Conservation (phyloP, 92 coral and sea anemone genomes). For the Zoanthus sansibaricus region DNA sequence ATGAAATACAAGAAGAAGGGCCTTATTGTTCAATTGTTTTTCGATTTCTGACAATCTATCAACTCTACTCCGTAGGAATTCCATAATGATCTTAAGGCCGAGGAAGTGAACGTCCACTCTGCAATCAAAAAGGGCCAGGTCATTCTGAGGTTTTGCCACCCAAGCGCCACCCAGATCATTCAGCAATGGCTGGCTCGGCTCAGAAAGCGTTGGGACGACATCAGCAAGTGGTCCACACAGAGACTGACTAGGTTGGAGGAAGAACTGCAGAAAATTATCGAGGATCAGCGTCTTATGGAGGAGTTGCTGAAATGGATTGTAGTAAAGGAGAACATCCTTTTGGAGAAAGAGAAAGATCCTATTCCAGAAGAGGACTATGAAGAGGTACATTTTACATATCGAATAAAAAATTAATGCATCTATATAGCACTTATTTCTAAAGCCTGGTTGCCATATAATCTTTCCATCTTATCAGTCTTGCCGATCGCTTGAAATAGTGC, state of each 20-base stretch:
- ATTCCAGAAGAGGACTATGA: conserved; percentile 95
- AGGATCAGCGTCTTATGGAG: conserved; percentile 86
- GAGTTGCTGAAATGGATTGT: conserved; percentile 89
- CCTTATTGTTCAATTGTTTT: background rate
- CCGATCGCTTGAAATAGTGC: no score
- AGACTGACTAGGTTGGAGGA: conserved; percentile 91
- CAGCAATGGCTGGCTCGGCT: conserved; percentile 93
- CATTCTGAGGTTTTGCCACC: conserved; percentile 97
- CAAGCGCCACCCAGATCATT: conserved; percentile 94
- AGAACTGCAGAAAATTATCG: conserved; percentile 77
- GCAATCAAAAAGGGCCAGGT: conserved; percentile 98
- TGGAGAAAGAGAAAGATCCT: conserved; percentile 88
- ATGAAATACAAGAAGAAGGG: no score
- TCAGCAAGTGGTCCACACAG: conserved; percentile 92
- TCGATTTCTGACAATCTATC: background rate
- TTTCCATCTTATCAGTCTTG: no score
- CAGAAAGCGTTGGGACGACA: conserved; percentile 97
- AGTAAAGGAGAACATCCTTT: conserved; percentile 78
- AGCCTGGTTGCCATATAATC: no score
- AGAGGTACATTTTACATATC: conserved; percentile 22
- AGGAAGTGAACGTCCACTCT: conserved; percentile 91
- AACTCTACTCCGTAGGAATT: conserved; percentile 56
- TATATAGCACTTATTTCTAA: no score
- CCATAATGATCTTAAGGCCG: conserved; percentile 84
- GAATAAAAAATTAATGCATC: no score